Evolutionary conservation across 2,113 vertebrate genomes (phyloP).

Genomic region (Xiphophorus hellerii): DNA sequence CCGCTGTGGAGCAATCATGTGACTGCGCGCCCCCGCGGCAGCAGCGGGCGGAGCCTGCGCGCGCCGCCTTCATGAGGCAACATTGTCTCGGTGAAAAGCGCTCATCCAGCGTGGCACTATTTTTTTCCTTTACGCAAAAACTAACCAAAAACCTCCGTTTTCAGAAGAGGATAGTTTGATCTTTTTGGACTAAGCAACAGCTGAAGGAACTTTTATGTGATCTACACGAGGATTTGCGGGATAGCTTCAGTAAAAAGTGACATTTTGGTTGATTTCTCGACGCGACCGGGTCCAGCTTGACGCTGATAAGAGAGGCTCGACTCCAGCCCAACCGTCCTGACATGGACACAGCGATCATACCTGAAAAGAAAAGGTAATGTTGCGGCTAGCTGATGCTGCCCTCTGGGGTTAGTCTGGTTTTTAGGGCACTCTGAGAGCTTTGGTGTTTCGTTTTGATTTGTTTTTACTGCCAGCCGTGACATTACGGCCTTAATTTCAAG

Average conservation of each 20-base stretch:
- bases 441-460: rapidly evolving
- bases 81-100: conserved; percentile 31
- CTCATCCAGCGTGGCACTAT: conserved; percentile 70
- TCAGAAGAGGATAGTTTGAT: conserved; percentile 4
- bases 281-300: conserved; percentile 56
- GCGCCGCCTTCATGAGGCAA: conserved; percentile 19
- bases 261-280: conserved; percentile 48
- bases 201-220: conserved; percentile 25
- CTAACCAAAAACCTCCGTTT: background rate
- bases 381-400: background rate
- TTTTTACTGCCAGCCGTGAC: background rate
- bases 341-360: conserved; percentile 82
- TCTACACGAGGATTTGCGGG: conserved; percentile 6
- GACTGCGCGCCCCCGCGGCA: conserved; percentile 67
- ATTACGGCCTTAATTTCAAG: conserved; percentile 30
- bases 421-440: background rate
- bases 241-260: background rate
- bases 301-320: conserved; percentile 60
- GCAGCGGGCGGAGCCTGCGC: conserved; percentile 21
- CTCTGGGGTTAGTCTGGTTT: background rate
- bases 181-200: conserved; percentile 6
- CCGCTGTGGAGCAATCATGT: conserved; percentile 52
- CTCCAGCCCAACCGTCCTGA: conserved; percentile 70
- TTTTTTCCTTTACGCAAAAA: background rate
- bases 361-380: conserved; percentile 84